Conservation (phyloP, 2,888 invertebrate genomes). For the Athalia circularis region DNA sequence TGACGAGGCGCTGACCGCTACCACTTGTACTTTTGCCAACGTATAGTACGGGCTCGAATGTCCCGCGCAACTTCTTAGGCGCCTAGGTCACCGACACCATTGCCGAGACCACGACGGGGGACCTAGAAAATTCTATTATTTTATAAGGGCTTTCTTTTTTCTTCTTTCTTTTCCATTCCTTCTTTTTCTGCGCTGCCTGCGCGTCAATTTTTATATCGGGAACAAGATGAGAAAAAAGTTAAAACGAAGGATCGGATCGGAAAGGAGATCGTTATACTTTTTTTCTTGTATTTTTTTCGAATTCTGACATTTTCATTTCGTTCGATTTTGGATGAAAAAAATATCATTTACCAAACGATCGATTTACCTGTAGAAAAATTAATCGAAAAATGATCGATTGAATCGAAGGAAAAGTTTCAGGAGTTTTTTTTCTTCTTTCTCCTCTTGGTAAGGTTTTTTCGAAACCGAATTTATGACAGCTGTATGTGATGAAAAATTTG, state of each 20-base stretch:
- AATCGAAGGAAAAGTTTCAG: too few species aligned
- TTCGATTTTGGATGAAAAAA: neutral
- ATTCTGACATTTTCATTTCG: neutral
- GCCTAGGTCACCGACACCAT: neutral
- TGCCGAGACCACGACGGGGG: neutral
- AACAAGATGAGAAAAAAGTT: too few species aligned
- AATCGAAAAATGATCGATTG: neutral
- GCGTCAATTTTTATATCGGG: too few species aligned
- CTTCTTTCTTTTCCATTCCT: too few species aligned
- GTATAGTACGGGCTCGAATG: neutral
- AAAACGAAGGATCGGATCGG: too few species aligned
- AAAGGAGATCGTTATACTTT: too few species aligned
- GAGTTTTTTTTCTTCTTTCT: neutral
- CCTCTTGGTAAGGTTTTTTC: neutral
- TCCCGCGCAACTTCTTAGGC: neutral
- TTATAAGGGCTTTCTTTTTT: too few species aligned
- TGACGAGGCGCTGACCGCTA: conserved; percentile 56
- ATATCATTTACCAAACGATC: neutral
- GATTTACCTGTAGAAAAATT: neutral
- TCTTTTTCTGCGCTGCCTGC: too few species aligned
- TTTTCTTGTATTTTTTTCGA: too few species aligned
- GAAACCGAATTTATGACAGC: too few species aligned
- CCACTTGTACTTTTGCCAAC: conserved; percentile 67
- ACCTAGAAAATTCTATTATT: too few species aligned
- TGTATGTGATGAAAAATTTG: too few species aligned